These are phyloP conservation scores for Todiramphus chloris DNA, from an alignment of 2,113 vertebrate species.

Conservation along the genomic window DNA sequence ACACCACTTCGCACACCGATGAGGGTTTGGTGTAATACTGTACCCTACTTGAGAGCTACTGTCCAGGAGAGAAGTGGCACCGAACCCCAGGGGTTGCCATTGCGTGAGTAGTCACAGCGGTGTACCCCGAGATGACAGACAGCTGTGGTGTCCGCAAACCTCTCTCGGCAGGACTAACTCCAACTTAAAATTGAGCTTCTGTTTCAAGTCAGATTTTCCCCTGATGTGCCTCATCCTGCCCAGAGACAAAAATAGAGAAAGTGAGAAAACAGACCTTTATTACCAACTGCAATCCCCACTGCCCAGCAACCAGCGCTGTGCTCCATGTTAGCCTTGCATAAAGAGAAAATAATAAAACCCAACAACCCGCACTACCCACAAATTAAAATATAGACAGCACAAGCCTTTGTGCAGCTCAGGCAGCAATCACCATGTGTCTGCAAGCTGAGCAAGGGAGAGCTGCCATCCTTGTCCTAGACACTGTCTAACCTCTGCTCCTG, in stretches of 20 bases:
- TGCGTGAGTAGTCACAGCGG: neutral
- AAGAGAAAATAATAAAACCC: slow-evolving; percentile 66
- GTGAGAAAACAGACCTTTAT: slow-evolving; percentile 71
- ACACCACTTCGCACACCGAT: neutral
- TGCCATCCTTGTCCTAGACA: slow-evolving; percentile 15
- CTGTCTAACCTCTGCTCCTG: neutral
- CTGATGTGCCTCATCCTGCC: slow-evolving; percentile 56
- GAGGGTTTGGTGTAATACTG: neutral
- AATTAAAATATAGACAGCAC: slow-evolving; percentile 46
- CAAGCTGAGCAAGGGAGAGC: slow-evolving; percentile 20
- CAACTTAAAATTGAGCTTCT: slow-evolving; percentile 16
- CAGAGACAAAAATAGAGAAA: slow-evolving; percentile 66
- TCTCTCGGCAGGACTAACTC: slow-evolving; percentile 6
- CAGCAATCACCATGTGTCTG: neutral
- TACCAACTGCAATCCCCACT: slow-evolving; percentile 48
- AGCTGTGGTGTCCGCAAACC: slow-evolving; percentile 14
- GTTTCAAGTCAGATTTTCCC: slow-evolving; percentile 47
- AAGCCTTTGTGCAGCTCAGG: slow-evolving; percentile 22
- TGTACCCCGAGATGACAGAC: neutral
- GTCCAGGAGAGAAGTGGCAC: neutral
- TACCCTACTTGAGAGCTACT: neutral
- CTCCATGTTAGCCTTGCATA: slow-evolving; percentile 16
- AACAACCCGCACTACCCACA: slow-evolving; percentile 39
- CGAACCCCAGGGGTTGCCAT: neutral
- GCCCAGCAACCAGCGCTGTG: slow-evolving; percentile 22